A percentile compares a stretch with the other conserved stretches of the same genome.
Conservation (phyloP, 30 jellyfish, hydroid and myxozoan genomes). For the Euphysa ruthae region DNA sequence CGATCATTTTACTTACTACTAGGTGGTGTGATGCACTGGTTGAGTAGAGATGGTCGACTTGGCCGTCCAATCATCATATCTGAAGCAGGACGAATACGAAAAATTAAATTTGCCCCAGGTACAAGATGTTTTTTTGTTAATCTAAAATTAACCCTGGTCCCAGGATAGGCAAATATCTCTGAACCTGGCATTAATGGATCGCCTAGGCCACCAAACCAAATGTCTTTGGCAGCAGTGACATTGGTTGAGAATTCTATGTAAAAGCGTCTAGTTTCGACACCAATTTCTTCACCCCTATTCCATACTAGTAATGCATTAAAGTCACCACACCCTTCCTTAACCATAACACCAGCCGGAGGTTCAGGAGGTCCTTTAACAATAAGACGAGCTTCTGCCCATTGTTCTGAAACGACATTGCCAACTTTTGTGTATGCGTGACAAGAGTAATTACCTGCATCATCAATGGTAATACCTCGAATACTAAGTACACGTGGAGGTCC, state of each 20-base stretch:
- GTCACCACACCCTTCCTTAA: constrained; percentile 18
- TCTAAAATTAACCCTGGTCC: background rate
- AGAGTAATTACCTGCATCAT: constrained; percentile 76
- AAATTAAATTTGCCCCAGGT: constrained; percentile 47
- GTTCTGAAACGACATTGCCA: constrained; percentile 30
- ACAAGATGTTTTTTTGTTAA: background rate
- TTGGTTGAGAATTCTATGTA: constrained; percentile 25
- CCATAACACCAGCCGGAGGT: constrained; percentile 48
- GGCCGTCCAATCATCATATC: constrained; percentile 51
- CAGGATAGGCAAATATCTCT: background rate
- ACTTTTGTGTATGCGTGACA: constrained; percentile 81
- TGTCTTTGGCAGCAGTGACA: background rate
- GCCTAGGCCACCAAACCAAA: constrained; percentile 20
- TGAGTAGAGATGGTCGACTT: constrained; percentile 36
- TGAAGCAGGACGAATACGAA: constrained; percentile 41
- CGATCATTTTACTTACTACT: constrained; percentile 21
- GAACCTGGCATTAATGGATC: background rate
- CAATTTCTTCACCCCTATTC: constrained; percentile 53
- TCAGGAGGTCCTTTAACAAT: constrained; percentile 56
- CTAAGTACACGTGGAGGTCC: constrained; percentile 79
- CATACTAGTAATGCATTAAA: constrained; percentile 37
- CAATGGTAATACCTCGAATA: constrained; percentile 35
- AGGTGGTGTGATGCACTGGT: constrained; percentile 59
- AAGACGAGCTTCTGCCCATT: constrained; percentile 21
- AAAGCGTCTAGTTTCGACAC: constrained; percentile 25